Percentiles rank a stretch among this genome's conserved stretches.
Evolutionary conservation across 2,888 invertebrate species (phyloP).

Genomic region (Yponomeuta evonymella): DNA sequence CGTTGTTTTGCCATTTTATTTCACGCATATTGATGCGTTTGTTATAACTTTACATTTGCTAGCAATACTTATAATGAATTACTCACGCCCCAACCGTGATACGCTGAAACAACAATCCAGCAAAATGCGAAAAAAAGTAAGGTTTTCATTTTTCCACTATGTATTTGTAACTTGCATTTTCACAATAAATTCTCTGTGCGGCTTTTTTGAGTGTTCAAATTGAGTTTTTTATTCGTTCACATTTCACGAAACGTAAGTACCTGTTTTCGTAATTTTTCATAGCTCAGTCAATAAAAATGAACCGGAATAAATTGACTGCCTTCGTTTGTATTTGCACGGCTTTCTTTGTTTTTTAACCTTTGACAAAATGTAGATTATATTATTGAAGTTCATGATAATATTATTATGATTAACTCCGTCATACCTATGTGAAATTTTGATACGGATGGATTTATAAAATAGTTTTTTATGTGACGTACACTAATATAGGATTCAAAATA

Average conservation of each 20-base stretch:
- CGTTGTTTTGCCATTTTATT: no score
- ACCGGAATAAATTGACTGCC: no score
- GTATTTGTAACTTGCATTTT: neutral
- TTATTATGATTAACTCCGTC: no score
- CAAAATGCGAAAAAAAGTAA: neutral
- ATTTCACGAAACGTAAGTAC: neutral
- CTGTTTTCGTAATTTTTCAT: neutral
- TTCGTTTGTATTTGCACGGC: no score
- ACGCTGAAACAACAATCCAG: neutral
- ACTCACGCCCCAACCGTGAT: constrained; percentile 6
- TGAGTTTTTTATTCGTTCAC: neutral
- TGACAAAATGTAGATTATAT: no score
- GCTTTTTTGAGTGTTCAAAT: neutral
- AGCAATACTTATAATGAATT: no score
- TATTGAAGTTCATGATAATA: no score
- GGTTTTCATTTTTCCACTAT: neutral
- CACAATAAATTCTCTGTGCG: neutral
- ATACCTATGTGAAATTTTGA: neutral
- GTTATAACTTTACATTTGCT: no score
- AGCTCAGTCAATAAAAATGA: no score
- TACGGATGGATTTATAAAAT: neutral
- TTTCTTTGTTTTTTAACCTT: no score
- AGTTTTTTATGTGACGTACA: no score
- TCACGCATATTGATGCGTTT: no score
- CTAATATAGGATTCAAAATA: neutral